Evolutionary conservation across 2,888 invertebrate genomes (phyloP), one percentile per base, ranked within the genome.

Genomic region (Strigamia crassipes): DNA sequence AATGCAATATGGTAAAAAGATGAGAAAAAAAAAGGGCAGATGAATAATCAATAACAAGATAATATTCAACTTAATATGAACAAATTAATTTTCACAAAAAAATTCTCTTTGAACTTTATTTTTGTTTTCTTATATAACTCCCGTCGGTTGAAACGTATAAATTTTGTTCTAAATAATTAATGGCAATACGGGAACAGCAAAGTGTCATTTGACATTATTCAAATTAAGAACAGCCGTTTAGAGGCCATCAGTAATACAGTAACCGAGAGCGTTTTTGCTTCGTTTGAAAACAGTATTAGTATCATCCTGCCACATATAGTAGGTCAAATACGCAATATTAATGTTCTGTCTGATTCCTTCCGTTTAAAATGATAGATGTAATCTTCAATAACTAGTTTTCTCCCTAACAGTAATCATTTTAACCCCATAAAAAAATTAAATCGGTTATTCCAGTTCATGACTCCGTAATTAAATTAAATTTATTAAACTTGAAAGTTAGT

Each of bases 1-100:
- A 31, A 77, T 31, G 77, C 77, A 77, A 77, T 31, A 77, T 77
- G 77, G 77, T 34, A 77, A 77, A 38, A 34, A 31, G 38, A 34
- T 34, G 77, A 77, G 31, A 18, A 18, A 77, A 38, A 77, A 18
- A 18, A 77, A 38, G 21, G 8, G 51, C 51, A 51, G n/a, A 56
- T 56, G 56, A 56, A 56, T 56, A 56, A 56, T 56, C 56, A 56
- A 56, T 56, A 56, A n/a, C 21, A n/a, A 18, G 18, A 18, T 56
- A 56, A 56, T 6, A 56, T 18, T 18, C 9, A 15, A 3, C 56
- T n/a, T 56, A 18, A 56, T 18, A 56, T 18, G 18, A 5, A 56
- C 56, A 56, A 56, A 56, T 56, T 56, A 56, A 56, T n/a, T 15
- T 15, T 12, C 5, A 15, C 4, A 13, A 13, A 15, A 46, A 46